A percentile compares a stretch with the other conserved stretches of the same genome.
These are phyloP conservation scores for Catamblyrhynchus diadema DNA, from an alignment of 2,797 vertebrate species.

Conservation along the genomic window DNA sequence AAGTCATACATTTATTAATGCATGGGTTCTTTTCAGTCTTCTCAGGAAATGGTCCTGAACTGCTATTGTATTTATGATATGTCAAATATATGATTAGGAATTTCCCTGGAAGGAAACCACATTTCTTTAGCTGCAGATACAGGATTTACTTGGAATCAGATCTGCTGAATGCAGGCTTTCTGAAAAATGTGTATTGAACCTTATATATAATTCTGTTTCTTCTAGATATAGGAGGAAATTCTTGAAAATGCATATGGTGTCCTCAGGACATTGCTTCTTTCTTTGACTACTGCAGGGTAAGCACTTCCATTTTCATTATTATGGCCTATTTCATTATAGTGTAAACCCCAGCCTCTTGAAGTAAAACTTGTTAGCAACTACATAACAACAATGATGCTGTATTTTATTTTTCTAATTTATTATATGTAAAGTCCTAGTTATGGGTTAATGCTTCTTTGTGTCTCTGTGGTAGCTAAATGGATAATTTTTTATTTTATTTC, in stretches of 20 bases:
- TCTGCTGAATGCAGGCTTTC: background rate
- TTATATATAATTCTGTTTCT: background rate
- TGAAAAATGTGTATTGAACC: background rate
- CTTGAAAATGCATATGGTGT: background rate
- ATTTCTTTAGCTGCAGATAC: background rate
- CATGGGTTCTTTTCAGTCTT: background rate
- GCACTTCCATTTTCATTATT: background rate
- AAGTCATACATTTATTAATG: background rate
- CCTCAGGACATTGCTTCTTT: background rate
- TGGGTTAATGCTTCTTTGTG: background rate
- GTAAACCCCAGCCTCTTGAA: background rate
- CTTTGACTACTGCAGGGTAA: background rate
- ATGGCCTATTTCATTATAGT: background rate
- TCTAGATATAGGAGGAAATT: background rate
- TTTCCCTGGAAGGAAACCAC: background rate
- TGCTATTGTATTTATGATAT: background rate
- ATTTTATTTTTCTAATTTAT: background rate
- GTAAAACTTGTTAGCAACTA: background rate
- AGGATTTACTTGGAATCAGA: background rate
- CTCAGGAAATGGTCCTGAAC: background rate
- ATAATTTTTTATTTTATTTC: background rate
- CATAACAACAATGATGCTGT: background rate
- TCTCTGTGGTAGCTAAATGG: background rate
- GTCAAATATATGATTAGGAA: background rate
- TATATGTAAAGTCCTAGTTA: background rate